Evolutionary conservation across 2,888 invertebrate genomes (phyloP).

Genomic region (Lasioglossum pauxillum): DNA sequence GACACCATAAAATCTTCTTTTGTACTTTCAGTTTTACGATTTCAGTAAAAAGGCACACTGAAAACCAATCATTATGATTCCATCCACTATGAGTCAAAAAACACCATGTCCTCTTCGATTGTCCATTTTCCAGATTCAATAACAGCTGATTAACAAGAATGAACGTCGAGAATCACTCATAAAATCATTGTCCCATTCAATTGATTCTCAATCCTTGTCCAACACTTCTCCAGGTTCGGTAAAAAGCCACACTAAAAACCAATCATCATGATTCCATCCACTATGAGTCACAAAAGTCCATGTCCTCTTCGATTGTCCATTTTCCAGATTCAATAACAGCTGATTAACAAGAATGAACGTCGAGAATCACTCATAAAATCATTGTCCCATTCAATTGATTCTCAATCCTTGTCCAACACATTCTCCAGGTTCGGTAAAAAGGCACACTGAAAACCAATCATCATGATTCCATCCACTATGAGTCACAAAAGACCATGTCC

Average conservation of each 20-base stretch:
- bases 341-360: not conserved
- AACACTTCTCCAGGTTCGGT: too few relatives aligned
- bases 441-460: too few relatives aligned
- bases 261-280: not conserved
- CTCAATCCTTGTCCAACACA: too few relatives aligned
- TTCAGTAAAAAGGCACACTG: not conserved
- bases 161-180: too few relatives aligned
- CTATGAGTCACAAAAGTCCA: not conserved
- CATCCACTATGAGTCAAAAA: not conserved
- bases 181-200: too few relatives aligned
- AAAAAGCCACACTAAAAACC: too few relatives aligned
- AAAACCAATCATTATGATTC: not conserved
- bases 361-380: too few relatives aligned
- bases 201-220: too few relatives aligned
- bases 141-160: not conserved
- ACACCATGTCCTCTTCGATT: not conserved
- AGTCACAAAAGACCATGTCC: too few relatives aligned
- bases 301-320: not conserved
- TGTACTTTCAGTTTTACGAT: not conserved
- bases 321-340: not conserved
- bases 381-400: too few relatives aligned
- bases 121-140: not conserved
- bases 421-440: too few relatives aligned
- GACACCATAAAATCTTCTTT: not conserved
- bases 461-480: too few relatives aligned